Percentiles rank a stretch among this genome's conserved stretches.
phyloP scores from a whole-genome alignment of 2,888 invertebrate species.

The Minunthozetes semirufus region DNA sequence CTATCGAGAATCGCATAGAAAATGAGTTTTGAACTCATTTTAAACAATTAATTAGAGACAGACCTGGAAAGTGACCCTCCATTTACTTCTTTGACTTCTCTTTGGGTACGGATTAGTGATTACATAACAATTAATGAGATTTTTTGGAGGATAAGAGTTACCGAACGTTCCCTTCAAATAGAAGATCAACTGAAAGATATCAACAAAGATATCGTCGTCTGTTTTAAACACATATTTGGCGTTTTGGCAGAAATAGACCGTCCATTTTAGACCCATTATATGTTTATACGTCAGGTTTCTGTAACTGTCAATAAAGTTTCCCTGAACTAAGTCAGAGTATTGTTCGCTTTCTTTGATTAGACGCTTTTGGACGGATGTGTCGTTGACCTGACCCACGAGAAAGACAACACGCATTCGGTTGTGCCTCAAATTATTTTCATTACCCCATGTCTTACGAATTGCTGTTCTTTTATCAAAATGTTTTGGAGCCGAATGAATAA shows the following conservation, averaged over 20 bases:
- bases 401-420: conserved; percentile 42
- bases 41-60: background rate
- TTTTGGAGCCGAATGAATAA: conserved; percentile 41
- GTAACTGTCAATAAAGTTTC: conserved; percentile 49
- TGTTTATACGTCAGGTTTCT: conserved; percentile 52
- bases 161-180: conserved; percentile 42
- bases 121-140: conserved; percentile 43
- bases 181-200: conserved; percentile 45
- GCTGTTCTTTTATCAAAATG: conserved; percentile 41
- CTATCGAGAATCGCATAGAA: conserved; percentile 15
- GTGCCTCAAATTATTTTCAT: conserved; percentile 37
- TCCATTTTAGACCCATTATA: conserved; percentile 50
- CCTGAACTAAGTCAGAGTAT: conserved; percentile 43
- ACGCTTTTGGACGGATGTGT: conserved; percentile 34
- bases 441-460: conserved; percentile 41
- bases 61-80: conserved; percentile 45
- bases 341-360: conserved; percentile 41
- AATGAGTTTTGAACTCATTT: background rate
- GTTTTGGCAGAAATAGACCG: conserved; percentile 47
- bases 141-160: conserved; percentile 38
- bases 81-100: conserved; percentile 49
- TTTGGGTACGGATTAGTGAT: conserved; percentile 43
- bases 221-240: conserved; percentile 49
- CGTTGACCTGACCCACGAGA: conserved; percentile 41
- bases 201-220: conserved; percentile 52